Evolutionary conservation across 2,888 invertebrate genomes (phyloP).

Genomic region (Anodontia alba): DNA sequence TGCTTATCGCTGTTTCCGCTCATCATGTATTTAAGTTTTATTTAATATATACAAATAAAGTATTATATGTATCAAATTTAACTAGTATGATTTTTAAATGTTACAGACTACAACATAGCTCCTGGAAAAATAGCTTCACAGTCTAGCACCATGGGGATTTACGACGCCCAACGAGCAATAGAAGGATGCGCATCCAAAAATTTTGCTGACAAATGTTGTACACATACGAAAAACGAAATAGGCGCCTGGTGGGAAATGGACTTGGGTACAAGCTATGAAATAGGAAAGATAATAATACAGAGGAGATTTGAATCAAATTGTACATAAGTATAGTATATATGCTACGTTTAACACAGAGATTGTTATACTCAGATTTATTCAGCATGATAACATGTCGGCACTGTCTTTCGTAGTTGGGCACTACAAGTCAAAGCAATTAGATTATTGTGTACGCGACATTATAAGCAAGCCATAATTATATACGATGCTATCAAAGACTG

Average conservation of each 20-base stretch:
- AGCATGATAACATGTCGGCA: no score
- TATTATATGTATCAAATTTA: no score
- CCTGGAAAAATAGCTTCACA: constrained; percentile 43
- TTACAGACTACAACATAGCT: constrained; percentile 54
- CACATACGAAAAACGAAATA: constrained; percentile 6
- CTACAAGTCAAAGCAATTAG: no score
- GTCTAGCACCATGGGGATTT: constrained; percentile 11
- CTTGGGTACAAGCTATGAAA: constrained; percentile 29
- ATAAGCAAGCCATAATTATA: no score
- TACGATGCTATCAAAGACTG: no score
- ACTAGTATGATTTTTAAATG: no score
- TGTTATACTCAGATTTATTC: no score
- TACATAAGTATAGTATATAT: background rate
- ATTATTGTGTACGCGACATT: no score
- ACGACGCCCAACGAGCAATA: constrained; percentile 1
- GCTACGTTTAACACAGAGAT: background rate
- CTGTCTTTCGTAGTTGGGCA: no score
- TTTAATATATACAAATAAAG: no score
- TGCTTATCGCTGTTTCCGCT: no score
- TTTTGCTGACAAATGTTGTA: constrained; percentile 5
- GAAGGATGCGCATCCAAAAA: constrained; percentile 25
- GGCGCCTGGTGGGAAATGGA: constrained; percentile 43
- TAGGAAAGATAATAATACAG: constrained; percentile 34
- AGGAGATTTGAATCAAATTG: constrained; percentile 1
- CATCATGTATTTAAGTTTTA: no score